Evolutionary conservation across 2,888 invertebrate genomes (phyloP).

Genomic region (Cartodere bifasciata): DNA sequence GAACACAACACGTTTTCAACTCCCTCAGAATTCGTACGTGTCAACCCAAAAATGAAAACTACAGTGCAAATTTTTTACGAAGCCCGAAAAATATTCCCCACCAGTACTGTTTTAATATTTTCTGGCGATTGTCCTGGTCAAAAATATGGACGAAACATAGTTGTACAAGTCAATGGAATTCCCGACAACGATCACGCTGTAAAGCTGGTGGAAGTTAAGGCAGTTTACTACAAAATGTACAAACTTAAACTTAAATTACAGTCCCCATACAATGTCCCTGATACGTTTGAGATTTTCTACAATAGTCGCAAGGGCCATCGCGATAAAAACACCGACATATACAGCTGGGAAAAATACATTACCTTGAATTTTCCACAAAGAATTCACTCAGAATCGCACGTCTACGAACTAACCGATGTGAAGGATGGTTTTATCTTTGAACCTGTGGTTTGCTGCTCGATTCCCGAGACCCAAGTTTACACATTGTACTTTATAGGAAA

Average conservation of each 20-base stretch:
- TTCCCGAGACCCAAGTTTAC: conserved; percentile 2
- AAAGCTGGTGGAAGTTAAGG: conserved; percentile 14
- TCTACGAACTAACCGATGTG: no score
- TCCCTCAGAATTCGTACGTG: conserved; percentile 5
- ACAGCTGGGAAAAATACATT: no score
- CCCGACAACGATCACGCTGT: conserved; percentile 18
- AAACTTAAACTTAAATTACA: conserved; percentile 12
- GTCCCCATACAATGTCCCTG: conserved; percentile 16
- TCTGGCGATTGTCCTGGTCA: conserved; percentile 24
- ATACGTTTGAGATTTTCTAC: conserved; percentile 13
- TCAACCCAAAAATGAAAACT: conserved; percentile 14
- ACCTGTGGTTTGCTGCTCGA: conserved; percentile 9
- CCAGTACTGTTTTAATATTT: conserved; percentile 20
- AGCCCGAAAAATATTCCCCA: conserved; percentile 20
- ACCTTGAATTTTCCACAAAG: conserved; percentile 10
- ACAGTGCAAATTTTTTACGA: conserved; percentile 19
- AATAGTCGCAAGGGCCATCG: no score
- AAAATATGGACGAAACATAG: conserved; percentile 23
- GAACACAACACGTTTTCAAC: conserved; percentile 19
- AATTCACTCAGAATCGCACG: no score
- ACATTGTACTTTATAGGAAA: conserved; percentile 18
- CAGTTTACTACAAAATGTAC: conserved; percentile 15
- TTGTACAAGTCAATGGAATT: conserved; percentile 21
- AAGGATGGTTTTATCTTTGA: conserved; percentile 8
- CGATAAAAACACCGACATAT: no score